These are phyloP conservation scores for Rhombomys opimus DNA, from an alignment of 2,113 vertebrate genomes.

Conservation along the genomic window DNA sequence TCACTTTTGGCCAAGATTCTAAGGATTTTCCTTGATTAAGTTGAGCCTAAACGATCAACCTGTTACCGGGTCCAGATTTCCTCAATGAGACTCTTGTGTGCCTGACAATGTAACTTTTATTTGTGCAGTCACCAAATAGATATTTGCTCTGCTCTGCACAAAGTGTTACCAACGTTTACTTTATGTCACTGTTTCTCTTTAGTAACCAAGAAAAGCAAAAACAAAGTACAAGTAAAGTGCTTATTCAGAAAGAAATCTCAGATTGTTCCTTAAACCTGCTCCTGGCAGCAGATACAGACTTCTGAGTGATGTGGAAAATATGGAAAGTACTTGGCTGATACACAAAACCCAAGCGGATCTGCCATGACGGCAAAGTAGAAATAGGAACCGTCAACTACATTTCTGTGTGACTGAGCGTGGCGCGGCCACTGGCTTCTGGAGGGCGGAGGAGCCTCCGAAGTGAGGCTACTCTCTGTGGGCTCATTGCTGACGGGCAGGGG, in stretches of 20 bases:
- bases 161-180: slow-evolving; percentile 70
- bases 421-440: slow-evolving; percentile 77
- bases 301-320: slow-evolving; percentile 86
- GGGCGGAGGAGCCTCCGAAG: slow-evolving; percentile 68
- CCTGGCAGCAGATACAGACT: slow-evolving; percentile 76
- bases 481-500: background rate
- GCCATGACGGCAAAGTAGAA: slow-evolving; percentile 84
- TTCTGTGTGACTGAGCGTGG: slow-evolving; percentile 57
- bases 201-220: slow-evolving; percentile 80
- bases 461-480: slow-evolving; percentile 63
- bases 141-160: slow-evolving; percentile 34
- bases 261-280: slow-evolving; percentile 80
- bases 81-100: slow-evolving; percentile 65
- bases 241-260: slow-evolving; percentile 81
- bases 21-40: slow-evolving; percentile 59
- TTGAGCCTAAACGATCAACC: slow-evolving; percentile 63
- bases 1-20: slow-evolving; percentile 45
- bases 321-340: slow-evolving; percentile 82
- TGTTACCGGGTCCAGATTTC: slow-evolving; percentile 55
- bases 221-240: slow-evolving; percentile 80
- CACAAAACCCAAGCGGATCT: slow-evolving; percentile 80
- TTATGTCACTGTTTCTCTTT: slow-evolving; percentile 78
- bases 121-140: slow-evolving; percentile 57
- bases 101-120: slow-evolving; percentile 74
- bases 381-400: slow-evolving; percentile 77